Base-by-base conservation (phyloP, 2,888 invertebrate genomes). In the Sphinx pinastri region DNA sequence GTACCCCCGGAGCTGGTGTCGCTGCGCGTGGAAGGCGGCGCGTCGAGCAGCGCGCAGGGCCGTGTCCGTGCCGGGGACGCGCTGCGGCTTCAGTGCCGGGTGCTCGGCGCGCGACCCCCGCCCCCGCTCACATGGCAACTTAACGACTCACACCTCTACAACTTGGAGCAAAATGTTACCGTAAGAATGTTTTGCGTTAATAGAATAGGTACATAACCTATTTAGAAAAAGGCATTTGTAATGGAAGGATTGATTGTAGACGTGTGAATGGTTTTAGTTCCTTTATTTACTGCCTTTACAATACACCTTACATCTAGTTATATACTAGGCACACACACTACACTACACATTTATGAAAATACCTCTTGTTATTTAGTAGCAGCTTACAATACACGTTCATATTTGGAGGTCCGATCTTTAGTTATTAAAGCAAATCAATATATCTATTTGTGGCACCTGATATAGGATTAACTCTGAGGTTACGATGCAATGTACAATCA, bases 1-100 rank as follows among this genome's bases (percentile, higher is more conserved):
- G 93, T 93, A 78, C 89, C 92, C 1, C 92, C 93, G 25, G 89
- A 89, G 73, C 74, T 92, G 74, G 87, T 94, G 52, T 84, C 88
- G 2, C 82, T 94, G 5, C 87, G 88, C 2, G 78, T 75, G 59
- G 77, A 79, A 59, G 84, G 84, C 10, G 72, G 75, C 8, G 73
- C 77, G 7, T 74, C 78, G 1, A 73, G 74, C 31, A 77, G 78
- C 51, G 76, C 74, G 10, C 14, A 63, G 49, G 87, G 84, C 3
- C 81, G 88, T 2, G 89, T 88, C 71, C 82, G 77, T 6, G 85
- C 88, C 10, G 89, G 88, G 0, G 84, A 88, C 49, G 75, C 83
- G 8, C 76, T 92, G 10, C 63, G 74, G 19, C 75, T 91, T 73
- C 90, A 91, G 77, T 94, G 94, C 76, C 84, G 90, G n/a, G 92